These are phyloP conservation scores for Limonius californicus DNA, from an alignment of 1,140 invertebrate species.

Conservation along the genomic window DNA sequence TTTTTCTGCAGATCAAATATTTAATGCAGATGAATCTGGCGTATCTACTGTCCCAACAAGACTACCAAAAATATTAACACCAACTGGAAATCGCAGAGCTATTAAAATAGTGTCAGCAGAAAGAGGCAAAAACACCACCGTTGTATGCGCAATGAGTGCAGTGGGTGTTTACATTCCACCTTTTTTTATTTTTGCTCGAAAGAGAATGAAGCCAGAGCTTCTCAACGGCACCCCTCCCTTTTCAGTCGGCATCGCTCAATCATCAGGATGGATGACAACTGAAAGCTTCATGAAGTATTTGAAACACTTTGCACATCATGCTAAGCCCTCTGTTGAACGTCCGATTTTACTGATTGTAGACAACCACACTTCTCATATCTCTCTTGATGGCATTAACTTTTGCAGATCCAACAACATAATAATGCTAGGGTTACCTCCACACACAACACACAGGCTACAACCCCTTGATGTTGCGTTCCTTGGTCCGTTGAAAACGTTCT, in stretches of 20 bases:
- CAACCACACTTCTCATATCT: slow-evolving; percentile 34
- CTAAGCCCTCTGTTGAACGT: slow-evolving; percentile 18
- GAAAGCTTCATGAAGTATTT: slow-evolving; percentile 30
- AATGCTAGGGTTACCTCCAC: not conserved
- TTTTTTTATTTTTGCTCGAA: too few relatives aligned
- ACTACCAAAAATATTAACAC: not conserved
- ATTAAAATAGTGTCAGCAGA: too few relatives aligned
- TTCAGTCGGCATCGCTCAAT: slow-evolving; percentile 15
- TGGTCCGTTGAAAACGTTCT: not conserved
- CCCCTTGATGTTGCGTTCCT: not conserved
- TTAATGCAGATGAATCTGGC: slow-evolving; percentile 12
- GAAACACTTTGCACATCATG: slow-evolving; percentile 27
- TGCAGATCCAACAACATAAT: slow-evolving; percentile 9
- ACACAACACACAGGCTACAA: too few relatives aligned
- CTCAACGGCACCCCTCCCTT: not conserved
- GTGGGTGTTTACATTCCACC: not conserved
- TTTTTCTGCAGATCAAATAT: not conserved
- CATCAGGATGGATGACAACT: too few relatives aligned
- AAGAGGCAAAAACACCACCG: slow-evolving; percentile 5
- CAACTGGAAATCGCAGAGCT: not conserved
- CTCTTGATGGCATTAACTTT: slow-evolving; percentile 22
- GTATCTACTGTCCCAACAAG: not conserved
- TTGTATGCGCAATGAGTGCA: not conserved
- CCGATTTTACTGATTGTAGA: slow-evolving; percentile 32
- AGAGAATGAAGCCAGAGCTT: slow-evolving; percentile 5